Conservation (phyloP, 2,797 vertebrate species). For the Spea hammondii region DNA sequence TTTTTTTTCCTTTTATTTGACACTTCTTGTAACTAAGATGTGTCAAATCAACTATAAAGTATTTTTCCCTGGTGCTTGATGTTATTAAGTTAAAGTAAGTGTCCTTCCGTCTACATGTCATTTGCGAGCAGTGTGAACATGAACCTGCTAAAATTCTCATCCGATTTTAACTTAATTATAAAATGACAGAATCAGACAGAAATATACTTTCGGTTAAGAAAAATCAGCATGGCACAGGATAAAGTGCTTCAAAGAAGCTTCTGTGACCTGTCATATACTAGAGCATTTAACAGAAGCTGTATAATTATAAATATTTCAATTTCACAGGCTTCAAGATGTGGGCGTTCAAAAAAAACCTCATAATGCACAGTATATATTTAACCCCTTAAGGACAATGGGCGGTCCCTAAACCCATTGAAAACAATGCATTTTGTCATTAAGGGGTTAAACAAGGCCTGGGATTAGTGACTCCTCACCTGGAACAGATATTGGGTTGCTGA, state of each 20-base stretch:
- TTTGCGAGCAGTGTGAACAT: conserved; percentile 34
- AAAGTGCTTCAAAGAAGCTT: conserved; percentile 35
- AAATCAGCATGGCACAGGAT: conserved; percentile 48
- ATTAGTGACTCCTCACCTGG: conserved; percentile 43
- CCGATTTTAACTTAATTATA: conserved; percentile 48
- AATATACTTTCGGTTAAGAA: conserved; percentile 35
- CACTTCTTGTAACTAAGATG: conserved; percentile 8
- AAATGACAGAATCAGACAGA: conserved; percentile 43
- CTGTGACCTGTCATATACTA: conserved; percentile 44
- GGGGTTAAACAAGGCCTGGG: conserved; percentile 21
- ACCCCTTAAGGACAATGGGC: no score
- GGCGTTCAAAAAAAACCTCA: neutral
- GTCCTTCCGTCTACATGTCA: conserved; percentile 37
- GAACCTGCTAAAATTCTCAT: conserved; percentile 27
- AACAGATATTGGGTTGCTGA: conserved; percentile 54
- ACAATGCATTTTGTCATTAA: neutral
- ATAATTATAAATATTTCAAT: conserved; percentile 44
- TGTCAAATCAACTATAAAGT: conserved; percentile 1
- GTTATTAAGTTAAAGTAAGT: conserved; percentile 28
- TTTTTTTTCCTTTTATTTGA: neutral
- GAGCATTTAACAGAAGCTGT: conserved; percentile 34
- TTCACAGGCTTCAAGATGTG: neutral
- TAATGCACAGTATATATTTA: neutral
- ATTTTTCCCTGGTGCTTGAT: conserved; percentile 28
- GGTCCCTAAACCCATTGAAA: neutral